These are phyloP conservation scores for Caenorhabditis drosophilae DNA, from an alignment of 2,888 invertebrate genomes.

Conservation along the genomic window DNA sequence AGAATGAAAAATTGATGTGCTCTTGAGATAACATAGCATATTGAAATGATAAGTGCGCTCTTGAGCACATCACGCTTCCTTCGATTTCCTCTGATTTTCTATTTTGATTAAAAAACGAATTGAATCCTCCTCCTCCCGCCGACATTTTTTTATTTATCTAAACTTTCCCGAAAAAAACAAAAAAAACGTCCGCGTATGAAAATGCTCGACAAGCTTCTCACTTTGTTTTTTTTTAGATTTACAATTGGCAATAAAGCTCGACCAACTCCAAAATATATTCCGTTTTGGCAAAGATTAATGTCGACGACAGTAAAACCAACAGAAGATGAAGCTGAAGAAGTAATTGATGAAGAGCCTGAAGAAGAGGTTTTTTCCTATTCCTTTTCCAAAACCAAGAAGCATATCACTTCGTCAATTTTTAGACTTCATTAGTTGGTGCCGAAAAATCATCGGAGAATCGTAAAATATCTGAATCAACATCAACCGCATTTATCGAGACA, in stretches of 20 bases:
- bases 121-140: no score
- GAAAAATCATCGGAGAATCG: no score
- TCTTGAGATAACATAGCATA: background rate
- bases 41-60: background rate
- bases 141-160: no score
- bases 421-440: no score
- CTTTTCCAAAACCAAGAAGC: no score
- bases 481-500: background rate
- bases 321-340: slow-evolving; percentile 32
- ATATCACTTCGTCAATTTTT: no score
- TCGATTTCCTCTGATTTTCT: background rate
- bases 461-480: no score
- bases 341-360: slow-evolving; percentile 26
- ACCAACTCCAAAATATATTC: slow-evolving; percentile 62
- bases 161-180: no score
- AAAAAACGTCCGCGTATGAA: no score
- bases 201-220: no score
- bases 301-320: slow-evolving; percentile 46
- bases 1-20: no score
- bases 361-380: background rate
- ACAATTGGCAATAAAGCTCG: slow-evolving; percentile 57
- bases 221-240: slow-evolving; percentile 44
- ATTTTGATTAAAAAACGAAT: no score
- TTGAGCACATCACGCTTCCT: slow-evolving; percentile 31
- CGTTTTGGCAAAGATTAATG: slow-evolving; percentile 66